A percentile compares a stretch with the other conserved stretches of the same genome.
Conservation (phyloP, 2,888 invertebrate genomes). For the Epinotia nisella region DNA sequence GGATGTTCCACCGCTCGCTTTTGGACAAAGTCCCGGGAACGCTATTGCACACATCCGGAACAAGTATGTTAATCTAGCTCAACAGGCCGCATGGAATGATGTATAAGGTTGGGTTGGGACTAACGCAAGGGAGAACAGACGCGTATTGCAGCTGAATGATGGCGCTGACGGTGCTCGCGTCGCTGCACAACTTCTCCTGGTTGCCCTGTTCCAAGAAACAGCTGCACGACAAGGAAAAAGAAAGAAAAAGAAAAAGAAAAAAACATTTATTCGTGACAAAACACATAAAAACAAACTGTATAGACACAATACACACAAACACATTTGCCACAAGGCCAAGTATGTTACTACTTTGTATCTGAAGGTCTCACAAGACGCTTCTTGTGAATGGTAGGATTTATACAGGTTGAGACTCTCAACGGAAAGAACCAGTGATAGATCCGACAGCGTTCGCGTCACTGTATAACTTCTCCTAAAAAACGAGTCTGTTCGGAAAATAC, state of each 20-base stretch:
- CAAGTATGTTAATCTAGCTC: conserved; percentile 50
- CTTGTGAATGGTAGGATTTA: conserved; percentile 41
- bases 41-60: too few species aligned
- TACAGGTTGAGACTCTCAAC: conserved; percentile 92
- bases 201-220: conserved; percentile 87
- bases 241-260: too few species aligned
- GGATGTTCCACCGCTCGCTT: too few species aligned
- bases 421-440: conserved; percentile 91
- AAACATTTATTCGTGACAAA: too few species aligned
- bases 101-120: too few species aligned
- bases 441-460: conserved; percentile 91
- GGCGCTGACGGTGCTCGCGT: conserved; percentile 91
- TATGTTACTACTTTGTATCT: background rate
- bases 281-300: too few species aligned
- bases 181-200: conserved; percentile 90
- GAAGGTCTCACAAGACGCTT: background rate
- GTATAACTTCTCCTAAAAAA: conserved; percentile 86
- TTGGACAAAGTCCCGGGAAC: too few species aligned
- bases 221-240: background rate
- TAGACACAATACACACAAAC: too few species aligned
- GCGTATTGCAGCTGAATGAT: conserved; percentile 88
- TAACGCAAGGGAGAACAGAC: conserved; percentile 87
- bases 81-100: too few species aligned
- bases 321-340: too few species aligned
- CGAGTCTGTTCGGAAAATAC: too few species aligned